Conservation (phyloP, 2,797 vertebrate species). For the Moxostoma hubbsi region DNA sequence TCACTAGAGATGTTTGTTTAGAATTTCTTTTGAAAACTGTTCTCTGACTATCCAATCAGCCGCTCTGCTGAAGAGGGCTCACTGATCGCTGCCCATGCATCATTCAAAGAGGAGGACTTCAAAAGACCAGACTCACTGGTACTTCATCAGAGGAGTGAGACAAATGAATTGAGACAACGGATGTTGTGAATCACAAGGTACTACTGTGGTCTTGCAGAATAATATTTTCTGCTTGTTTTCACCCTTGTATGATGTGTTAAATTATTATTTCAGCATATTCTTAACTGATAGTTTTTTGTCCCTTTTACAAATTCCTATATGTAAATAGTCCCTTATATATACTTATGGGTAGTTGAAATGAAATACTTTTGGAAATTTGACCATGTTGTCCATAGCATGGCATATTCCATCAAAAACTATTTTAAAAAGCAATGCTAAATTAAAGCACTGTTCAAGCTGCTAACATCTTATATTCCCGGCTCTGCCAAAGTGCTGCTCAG, state of each 20-base stretch:
- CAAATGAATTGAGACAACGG: not conserved
- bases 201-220: not conserved
- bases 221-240: not conserved
- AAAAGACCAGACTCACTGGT: constrained; percentile 60
- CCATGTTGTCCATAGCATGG: no score
- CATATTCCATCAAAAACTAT: no score
- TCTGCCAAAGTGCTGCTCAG: not conserved
- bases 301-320: not conserved
- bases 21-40: not conserved
- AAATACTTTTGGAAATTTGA: no score
- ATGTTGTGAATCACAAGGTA: not conserved
- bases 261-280: not conserved
- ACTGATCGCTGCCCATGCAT: constrained; percentile 55
- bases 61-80: constrained; percentile 14
- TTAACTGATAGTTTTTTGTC: not conserved
- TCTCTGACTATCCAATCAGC: constrained; percentile 11
- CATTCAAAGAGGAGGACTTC: constrained; percentile 64
- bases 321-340: no score
- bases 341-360: no score
- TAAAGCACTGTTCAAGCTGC: not conserved
- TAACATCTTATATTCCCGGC: not conserved
- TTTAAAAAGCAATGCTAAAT: not conserved
- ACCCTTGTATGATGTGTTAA: no score
- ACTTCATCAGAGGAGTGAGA: constrained; percentile 56
- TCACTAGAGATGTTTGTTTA: not conserved